Base-by-base conservation (phyloP, 2,797 vertebrate species). In the Morus bassanus region DNA sequence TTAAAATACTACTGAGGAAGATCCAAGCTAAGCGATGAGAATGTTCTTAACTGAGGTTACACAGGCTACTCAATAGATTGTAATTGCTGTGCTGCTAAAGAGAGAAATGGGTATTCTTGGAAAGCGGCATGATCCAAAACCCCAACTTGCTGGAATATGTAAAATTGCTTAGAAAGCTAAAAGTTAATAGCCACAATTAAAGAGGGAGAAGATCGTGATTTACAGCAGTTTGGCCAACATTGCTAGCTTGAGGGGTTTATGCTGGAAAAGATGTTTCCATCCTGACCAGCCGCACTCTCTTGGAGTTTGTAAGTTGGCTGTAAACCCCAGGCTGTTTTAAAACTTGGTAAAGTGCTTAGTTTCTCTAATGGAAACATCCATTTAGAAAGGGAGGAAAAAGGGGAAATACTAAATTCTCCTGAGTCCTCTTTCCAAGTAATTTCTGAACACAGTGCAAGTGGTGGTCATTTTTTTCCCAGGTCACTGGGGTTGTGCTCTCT, bases 251-350 rank as follows among this genome's bases (percentile, higher is more conserved):
- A 83, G 45, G 57, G 30, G 2, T 70, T 88, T 80, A 6, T 70
- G 35, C 57, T 91, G 69, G 65, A 28, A 81, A 88, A 56, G 65
- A 60, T 5, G 13, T 68, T 87, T 93, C 33, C 41, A 75, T 23
- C 73, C 73, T 35, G 31, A 54, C n/a, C 19, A 83, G 23, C 51
- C 2, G 0, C 0, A 0, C 27, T 51, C 12, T 45, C 17, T 19
- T 37, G 21, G 63, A 65, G 43, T 69, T 89, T 30, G 3, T 46
- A 7, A 25, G 18, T 6, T 41, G n/a, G 28, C 72, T 83, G 41
- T 41, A 67, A 80, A 72, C n/a, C 18, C 77, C 12, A 18, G 45
- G 13, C 25, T 88, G 15, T 13, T 13, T 69, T 30, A 60, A 79
- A 53, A 53, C 10, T 63, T 67, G 61, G 39, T 46, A 6, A 54